These are phyloP conservation scores for Metaphire vulgaris DNA, from an alignment of 1,140 invertebrate genomes.

Conservation along the genomic window DNA sequence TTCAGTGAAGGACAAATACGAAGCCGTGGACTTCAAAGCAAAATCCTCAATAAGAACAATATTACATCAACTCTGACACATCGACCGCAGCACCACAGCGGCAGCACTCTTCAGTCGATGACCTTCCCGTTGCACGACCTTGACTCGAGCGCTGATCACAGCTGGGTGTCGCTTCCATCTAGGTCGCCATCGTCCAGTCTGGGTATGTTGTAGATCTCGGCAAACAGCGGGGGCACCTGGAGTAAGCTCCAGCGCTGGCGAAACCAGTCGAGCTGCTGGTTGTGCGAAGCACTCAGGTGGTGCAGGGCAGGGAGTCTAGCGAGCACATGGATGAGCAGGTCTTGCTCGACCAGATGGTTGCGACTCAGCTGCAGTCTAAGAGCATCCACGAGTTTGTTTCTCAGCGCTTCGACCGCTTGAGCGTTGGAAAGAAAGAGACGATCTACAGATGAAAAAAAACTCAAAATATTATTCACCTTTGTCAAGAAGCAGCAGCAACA, in stretches of 20 bases:
- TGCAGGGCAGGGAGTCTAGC: conserved; percentile 71
- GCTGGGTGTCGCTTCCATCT: conserved; percentile 3
- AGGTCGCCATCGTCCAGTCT: conserved; percentile 68
- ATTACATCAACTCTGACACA: no score
- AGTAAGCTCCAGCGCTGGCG: conserved; percentile 70
- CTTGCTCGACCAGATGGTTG: conserved; percentile 56
- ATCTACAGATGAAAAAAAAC: no score
- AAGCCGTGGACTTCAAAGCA: no score
- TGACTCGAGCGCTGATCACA: no score
- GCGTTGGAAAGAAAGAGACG: conserved; percentile 68
- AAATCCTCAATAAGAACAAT: no score
- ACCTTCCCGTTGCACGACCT: no score
- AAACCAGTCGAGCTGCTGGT: conserved; percentile 82
- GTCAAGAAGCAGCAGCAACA: no score
- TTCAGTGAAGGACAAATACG: no score
- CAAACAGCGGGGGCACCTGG: conserved; percentile 81
- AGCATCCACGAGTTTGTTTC: conserved; percentile 78
- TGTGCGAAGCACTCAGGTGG: conserved; percentile 72
- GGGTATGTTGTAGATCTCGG: conserved; percentile 95
- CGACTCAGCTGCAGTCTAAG: conserved; percentile 66
- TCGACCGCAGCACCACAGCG: no score
- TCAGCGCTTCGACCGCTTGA: conserved; percentile 70
- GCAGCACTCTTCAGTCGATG: no score
- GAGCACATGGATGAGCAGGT: conserved; percentile 64
- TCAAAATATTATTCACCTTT: no score